These are phyloP conservation scores for Pogoniulus pusillus DNA, from an alignment of 2,797 vertebrate genomes.

Conservation along the genomic window DNA sequence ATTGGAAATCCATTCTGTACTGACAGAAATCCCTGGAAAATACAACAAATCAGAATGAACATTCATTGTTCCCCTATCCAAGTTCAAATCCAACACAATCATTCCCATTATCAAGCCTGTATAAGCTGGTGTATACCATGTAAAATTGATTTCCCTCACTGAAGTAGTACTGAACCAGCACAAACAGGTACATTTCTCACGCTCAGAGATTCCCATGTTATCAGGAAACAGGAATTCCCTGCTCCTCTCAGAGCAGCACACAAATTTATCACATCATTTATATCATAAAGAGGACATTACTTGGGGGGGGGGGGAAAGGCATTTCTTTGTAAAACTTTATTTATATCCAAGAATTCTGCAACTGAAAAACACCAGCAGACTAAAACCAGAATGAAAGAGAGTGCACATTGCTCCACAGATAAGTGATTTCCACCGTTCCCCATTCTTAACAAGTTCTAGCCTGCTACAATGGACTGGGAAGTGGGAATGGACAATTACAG, in stretches of 20 bases:
- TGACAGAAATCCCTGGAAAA: neutral
- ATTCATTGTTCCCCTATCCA: neutral
- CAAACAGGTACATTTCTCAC: neutral
- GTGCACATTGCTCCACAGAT: neutral
- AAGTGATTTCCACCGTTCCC: neutral
- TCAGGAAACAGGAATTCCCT: neutral
- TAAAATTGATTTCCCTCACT: neutral
- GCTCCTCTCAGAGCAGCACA: neutral
- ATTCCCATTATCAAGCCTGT: neutral
- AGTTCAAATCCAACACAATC: neutral
- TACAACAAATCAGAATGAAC: neutral
- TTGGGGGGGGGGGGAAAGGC: neutral
- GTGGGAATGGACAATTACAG: neutral
- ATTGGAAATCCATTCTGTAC: neutral
- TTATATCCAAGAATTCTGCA: neutral
- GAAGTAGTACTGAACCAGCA: neutral
- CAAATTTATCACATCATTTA: neutral
- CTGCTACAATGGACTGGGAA: neutral
- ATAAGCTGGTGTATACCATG: neutral
- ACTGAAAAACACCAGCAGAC: neutral
- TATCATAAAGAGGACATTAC: neutral
- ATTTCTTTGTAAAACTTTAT: neutral
- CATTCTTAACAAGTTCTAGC: neutral
- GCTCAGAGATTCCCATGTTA: fast-evolving
- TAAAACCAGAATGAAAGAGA: neutral